Evolutionary conservation across 2,888 invertebrate genomes (phyloP).

Genomic region (Troides oblongomaculatus): DNA sequence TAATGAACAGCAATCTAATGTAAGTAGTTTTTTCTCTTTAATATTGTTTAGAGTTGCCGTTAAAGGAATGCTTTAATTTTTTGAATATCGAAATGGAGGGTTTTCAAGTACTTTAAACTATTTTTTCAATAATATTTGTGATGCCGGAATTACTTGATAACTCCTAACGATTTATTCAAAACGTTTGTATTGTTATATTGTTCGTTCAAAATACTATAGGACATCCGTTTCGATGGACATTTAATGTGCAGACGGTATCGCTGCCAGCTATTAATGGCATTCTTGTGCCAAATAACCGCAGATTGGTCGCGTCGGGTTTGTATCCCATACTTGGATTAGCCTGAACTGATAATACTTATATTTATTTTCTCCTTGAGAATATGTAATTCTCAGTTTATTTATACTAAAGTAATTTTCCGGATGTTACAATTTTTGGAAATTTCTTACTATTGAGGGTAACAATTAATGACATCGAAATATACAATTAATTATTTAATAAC

Average conservation of each 20-base stretch:
- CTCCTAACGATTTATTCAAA: conserved; percentile 42
- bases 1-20: conserved; percentile 43
- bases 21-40: conserved; percentile 45
- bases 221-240: conserved; percentile 72
- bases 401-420: too few relatives aligned
- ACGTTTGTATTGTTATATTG: conserved; percentile 58
- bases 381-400: too few relatives aligned
- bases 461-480: too few relatives aligned
- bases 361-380: too few relatives aligned
- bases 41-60: not conserved
- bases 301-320: conserved; percentile 47
- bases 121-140: too few relatives aligned
- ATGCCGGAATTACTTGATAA: conserved; percentile 16
- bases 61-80: not conserved
- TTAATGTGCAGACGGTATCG: conserved; percentile 62
- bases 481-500: too few relatives aligned
- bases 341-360: conserved; percentile 34
- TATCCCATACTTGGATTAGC: conserved; percentile 54
- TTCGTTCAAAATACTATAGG: conserved; percentile 70
- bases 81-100: too few relatives aligned
- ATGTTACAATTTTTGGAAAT: too few relatives aligned
- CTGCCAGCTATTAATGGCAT: conserved; percentile 71
- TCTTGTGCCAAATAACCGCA: conserved; percentile 65
- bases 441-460: too few relatives aligned
- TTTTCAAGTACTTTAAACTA: too few relatives aligned